phyloP scores from a whole-genome alignment of 2,113 vertebrate species.

The Otis tarda region DNA sequence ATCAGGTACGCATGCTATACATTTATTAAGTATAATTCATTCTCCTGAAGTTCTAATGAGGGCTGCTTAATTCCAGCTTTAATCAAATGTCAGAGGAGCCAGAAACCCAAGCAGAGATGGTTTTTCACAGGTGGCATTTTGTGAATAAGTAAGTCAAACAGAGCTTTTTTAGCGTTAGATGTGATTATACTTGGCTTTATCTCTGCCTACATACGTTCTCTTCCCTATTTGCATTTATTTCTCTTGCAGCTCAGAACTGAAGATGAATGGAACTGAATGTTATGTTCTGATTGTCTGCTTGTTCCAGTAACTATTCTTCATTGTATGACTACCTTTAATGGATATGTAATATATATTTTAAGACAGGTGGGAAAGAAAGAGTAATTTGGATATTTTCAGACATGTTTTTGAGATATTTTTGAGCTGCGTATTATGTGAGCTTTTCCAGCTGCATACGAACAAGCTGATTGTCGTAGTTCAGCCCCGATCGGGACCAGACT shows the following conservation, averaged over 20 bases:
- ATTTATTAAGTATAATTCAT: conserved; percentile 54
- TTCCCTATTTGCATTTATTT: neutral
- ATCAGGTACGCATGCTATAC: conserved; percentile 55
- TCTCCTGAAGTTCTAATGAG: conserved; percentile 60
- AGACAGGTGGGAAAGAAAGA: neutral
- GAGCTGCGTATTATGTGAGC: neutral
- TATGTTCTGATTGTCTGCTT: neutral
- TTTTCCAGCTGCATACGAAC: neutral
- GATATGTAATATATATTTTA: neutral
- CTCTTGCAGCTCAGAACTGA: neutral
- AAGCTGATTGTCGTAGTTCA: no score
- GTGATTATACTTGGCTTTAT: conserved; percentile 21
- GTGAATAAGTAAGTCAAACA: conserved; percentile 21
- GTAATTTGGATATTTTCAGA: neutral
- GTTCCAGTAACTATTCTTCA: neutral
- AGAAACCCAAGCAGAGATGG: conserved; percentile 41
- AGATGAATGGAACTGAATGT: neutral
- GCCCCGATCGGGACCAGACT: no score
- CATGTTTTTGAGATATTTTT: neutral
- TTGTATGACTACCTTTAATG: neutral
- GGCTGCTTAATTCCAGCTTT: conserved; percentile 58
- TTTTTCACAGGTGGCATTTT: conserved; percentile 51
- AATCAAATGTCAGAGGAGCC: conserved; percentile 62
- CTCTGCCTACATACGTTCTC: neutral
- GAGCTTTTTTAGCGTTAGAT: neutral